Base-by-base conservation (phyloP, 2,113 vertebrate species). In the Probosciger aterrimus region DNA sequence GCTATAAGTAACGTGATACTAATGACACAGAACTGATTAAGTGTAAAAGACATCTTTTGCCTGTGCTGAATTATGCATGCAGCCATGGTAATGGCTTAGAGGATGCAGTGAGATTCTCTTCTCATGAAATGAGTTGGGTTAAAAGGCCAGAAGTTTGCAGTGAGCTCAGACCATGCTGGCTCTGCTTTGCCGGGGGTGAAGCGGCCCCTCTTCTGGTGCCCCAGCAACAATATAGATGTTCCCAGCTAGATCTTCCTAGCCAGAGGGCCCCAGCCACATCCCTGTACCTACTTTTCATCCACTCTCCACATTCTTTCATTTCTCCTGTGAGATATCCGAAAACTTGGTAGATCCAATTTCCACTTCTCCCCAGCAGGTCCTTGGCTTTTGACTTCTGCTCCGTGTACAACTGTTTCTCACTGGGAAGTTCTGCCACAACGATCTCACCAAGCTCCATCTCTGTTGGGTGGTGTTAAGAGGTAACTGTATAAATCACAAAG, bases 261-360 rank as follows among this genome's bases (percentile, higher is more conserved):
- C 52, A 71, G 22, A 68, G 1, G 28, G 3, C 11, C 37, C 17
- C 44, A 59, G 18, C 33, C 7, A n/a, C 4, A 47, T 19, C 10
- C 10, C 11, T 30, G 22, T 73, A 19, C 70, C 97, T 97, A 98
- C 98, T 98, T 98, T 98, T 98, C n/a, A 98, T 95, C 64, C 98
- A 97, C 16, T 98, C 97, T 82, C 96, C 97, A 1, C 95, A 98
- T 27, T 97, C 97, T 70, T 98, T 98, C 98, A 98, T 98, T 94
- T 98, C 98, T 74, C 98, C 98, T 0, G 95, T 97, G 95, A 98
- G 85, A 67, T 97, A 97, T 7, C 91, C 67, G 0, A 98, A 88
- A 30, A 80, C 43, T 37, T 73, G 73, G 59, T 82, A 77, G 65
- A 98, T 31, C 62, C 70, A 53, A 15, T 88, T 95, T 86, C 95